These are phyloP conservation scores for Ricordea florida DNA, from an alignment of 92 coral and sea anemone genomes.

Conservation along the genomic window DNA sequence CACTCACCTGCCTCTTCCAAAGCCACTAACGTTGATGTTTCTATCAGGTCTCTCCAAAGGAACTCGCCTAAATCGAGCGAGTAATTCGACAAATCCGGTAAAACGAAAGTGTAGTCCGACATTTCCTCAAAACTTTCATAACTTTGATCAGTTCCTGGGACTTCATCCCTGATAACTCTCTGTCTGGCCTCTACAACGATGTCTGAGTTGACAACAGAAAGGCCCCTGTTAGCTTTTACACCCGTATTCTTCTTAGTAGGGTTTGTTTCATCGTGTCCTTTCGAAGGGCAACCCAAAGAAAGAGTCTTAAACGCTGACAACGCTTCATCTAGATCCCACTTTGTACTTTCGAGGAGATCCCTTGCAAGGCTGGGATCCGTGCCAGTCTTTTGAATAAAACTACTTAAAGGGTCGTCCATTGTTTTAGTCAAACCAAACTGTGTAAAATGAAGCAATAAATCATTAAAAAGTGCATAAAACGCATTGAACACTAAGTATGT, in stretches of 20 bases:
- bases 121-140: constrained; percentile 76
- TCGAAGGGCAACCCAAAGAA: constrained; percentile 44
- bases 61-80: constrained; percentile 80
- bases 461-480: constrained; percentile 3
- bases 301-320: constrained; percentile 64
- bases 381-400: constrained; percentile 78
- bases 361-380: constrained; percentile 80
- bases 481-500: too few species aligned
- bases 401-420: constrained; percentile 79
- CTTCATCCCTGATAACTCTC: constrained; percentile 68
- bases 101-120: constrained; percentile 80
- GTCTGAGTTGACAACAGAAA: constrained; percentile 93
- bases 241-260: neutral
- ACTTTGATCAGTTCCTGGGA: constrained; percentile 60
- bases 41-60: constrained; percentile 83
- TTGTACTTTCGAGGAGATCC: constrained; percentile 70
- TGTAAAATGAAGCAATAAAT: constrained; percentile 2
- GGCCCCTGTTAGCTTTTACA: constrained; percentile 80
- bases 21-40: constrained; percentile 84
- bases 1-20: constrained; percentile 89
- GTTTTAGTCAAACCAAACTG: neutral
- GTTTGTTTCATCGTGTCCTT: neutral
- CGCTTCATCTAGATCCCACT: constrained; percentile 77
- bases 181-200: constrained; percentile 82
- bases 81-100: constrained; percentile 81